These are phyloP conservation scores for Hyperopisus bebe DNA, from an alignment of 2,113 vertebrate species.

Conservation along the genomic window DNA sequence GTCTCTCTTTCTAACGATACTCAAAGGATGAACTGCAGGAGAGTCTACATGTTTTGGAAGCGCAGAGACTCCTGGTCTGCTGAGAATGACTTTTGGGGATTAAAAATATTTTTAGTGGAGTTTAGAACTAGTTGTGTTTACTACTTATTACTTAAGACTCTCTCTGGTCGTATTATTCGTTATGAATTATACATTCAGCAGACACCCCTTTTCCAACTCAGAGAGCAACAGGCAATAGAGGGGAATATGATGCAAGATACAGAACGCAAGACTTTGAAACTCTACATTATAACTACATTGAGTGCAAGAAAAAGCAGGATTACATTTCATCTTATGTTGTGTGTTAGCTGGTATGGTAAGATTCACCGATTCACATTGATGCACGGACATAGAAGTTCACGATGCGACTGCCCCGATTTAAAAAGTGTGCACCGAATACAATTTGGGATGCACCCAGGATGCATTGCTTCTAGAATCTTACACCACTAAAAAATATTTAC, in stretches of 20 bases:
- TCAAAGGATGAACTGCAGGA: not conserved
- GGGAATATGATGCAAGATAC: not conserved
- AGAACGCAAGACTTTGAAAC: not conserved
- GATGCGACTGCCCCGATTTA: not conserved
- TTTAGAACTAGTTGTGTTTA: conserved; percentile 8
- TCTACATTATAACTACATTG: not conserved
- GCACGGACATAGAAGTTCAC: not conserved
- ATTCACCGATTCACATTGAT: not conserved
- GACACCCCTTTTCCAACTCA: not conserved
- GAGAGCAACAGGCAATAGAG: not conserved
- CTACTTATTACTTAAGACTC: not conserved
- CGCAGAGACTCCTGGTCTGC: not conserved
- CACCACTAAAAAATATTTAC: not conserved
- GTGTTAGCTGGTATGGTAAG: not conserved
- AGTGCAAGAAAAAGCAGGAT: not conserved
- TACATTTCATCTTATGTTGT: not conserved
- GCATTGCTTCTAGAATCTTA: not conserved
- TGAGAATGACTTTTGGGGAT: not conserved
- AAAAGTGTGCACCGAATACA: not conserved
- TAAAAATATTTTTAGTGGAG: conserved; percentile 5
- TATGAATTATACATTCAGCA: conserved; percentile 1
- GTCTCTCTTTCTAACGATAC: not conserved
- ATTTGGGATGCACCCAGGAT: not conserved
- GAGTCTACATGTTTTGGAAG: not conserved
- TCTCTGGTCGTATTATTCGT: not conserved